phyloP scores from a whole-genome alignment of 1,140 invertebrate genomes.

The Bombus impatiens region DNA sequence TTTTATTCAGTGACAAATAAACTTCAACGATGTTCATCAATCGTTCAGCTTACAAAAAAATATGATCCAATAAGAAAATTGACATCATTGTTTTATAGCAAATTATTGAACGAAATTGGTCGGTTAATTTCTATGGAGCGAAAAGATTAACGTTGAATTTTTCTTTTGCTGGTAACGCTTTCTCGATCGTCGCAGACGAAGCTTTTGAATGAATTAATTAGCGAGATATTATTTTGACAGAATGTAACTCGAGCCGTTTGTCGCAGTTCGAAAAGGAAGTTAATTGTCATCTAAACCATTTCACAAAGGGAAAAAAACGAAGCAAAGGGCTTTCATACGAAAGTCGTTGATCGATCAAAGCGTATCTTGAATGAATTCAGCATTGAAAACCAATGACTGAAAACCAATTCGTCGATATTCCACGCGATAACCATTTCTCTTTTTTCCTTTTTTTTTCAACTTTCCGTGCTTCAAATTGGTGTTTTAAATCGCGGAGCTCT shows the following conservation, averaged over 20 bases:
- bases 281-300: conserved; percentile 8
- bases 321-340: conserved; percentile 7
- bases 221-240: background rate
- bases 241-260: background rate
- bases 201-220: background rate
- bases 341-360: conserved; percentile 27
- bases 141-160: background rate
- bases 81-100: background rate
- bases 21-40: background rate
- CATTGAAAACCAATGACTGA: conserved; percentile 20
- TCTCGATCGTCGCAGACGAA: no score
- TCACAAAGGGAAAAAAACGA: background rate
- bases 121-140: no score
- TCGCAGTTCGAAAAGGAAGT: background rate
- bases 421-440: background rate
- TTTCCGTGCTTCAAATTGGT: conserved; percentile 6
- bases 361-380: conserved; percentile 38
- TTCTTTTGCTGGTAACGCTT: background rate
- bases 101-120: background rate
- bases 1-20: background rate
- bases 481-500: conserved; percentile 15
- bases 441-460: background rate
- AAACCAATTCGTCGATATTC: conserved; percentile 29
- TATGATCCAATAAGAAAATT: background rate
- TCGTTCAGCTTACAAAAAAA: background rate